These are phyloP conservation scores for Latrodectus geometricus DNA, from an alignment of 1,140 invertebrate species.

Conservation along the genomic window DNA sequence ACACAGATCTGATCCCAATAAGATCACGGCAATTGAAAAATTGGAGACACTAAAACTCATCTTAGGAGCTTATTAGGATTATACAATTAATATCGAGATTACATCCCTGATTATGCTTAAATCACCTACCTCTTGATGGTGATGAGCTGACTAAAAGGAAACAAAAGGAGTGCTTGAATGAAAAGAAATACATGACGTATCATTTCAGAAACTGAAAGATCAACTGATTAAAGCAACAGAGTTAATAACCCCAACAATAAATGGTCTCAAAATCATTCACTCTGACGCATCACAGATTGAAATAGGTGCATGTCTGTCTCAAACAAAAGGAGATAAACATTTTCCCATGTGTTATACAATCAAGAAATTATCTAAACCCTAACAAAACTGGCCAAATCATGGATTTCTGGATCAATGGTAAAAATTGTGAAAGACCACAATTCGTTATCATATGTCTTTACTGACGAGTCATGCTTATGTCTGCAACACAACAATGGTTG, in stretches of 20 bases:
- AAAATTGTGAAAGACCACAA: neutral
- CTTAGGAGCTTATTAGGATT: conserved; percentile 14
- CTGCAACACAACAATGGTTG: too few species aligned
- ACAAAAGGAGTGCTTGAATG: neutral
- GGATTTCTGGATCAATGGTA: neutral
- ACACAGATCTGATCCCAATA: neutral
- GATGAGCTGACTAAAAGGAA: neutral
- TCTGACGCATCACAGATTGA: conserved; percentile 70
- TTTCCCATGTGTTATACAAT: conserved; percentile 63
- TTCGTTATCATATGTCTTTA: neutral
- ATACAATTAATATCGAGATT: neutral
- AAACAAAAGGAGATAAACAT: conserved; percentile 65
- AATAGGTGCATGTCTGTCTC: conserved; percentile 69
- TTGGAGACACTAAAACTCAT: neutral
- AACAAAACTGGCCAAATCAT: neutral
- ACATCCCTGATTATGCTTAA: neutral
- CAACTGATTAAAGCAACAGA: too few species aligned
- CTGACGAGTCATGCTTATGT: too few species aligned
- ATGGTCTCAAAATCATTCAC: conserved; percentile 65
- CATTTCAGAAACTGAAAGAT: neutral
- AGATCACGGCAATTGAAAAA: neutral
- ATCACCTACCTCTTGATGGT: neutral
- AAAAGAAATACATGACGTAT: neutral
- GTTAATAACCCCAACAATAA: neutral
- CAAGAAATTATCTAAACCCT: neutral